Conservation (phyloP, 2,797 vertebrate genomes). For the Serranus cabrilla region DNA sequence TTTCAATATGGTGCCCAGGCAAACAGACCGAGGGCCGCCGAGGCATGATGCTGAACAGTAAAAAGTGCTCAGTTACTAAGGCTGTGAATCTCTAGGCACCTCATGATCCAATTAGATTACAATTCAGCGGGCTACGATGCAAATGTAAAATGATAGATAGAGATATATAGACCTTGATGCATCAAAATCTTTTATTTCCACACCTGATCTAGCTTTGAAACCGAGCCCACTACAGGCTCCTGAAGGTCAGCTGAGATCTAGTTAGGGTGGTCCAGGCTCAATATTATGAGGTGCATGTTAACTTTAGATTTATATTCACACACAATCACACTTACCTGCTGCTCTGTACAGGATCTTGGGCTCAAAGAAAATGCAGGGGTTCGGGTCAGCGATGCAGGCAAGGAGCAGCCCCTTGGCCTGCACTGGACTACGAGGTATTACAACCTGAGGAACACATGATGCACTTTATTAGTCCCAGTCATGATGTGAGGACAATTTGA, state of each 20-base stretch:
- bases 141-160: too few species aligned
- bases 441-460: conserved; percentile 85
- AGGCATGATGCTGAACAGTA: background rate
- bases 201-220: too few species aligned
- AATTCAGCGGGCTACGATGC: too few species aligned
- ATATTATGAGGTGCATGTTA: background rate
- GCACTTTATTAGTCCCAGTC: background rate
- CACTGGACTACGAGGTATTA: conserved; percentile 95
- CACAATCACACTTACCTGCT: conserved; percentile 85
- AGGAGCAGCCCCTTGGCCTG: conserved; percentile 97
- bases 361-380: conserved; percentile 99
- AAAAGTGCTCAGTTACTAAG: background rate
- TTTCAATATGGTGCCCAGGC: conserved; percentile 41
- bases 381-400: conserved; percentile 94
- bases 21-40: background rate
- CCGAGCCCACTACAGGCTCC: too few species aligned
- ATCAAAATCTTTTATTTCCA: too few species aligned
- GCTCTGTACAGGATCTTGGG: conserved; percentile 99
- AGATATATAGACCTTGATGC: too few species aligned
- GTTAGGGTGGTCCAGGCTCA: too few species aligned
- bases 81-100: too few species aligned
- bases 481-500: background rate
- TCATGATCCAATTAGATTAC: too few species aligned
- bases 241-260: too few species aligned
- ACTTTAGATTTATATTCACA: conserved; percentile 19